Conservation (phyloP, 2,888 invertebrate genomes). For the Volucella inflata region DNA sequence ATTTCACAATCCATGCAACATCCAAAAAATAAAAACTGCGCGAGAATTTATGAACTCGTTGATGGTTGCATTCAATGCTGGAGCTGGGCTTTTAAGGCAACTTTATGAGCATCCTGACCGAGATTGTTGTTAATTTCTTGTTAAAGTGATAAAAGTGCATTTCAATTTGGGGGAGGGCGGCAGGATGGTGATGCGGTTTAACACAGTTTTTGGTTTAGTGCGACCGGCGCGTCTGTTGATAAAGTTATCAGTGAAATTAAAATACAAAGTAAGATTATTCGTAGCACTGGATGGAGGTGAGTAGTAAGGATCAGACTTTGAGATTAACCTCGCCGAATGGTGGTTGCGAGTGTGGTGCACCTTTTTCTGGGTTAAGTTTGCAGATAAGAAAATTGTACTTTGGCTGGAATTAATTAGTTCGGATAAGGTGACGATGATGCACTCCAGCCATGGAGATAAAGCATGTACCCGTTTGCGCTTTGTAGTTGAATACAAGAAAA, state of each 20-base stretch:
- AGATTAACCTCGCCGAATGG: conserved; percentile 1
- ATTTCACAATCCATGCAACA: conserved; percentile 56
- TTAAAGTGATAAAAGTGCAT: conserved; percentile 67
- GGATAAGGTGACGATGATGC: conserved; percentile 52
- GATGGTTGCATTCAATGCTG: conserved; percentile 1
- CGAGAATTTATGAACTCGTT: conserved; percentile 64
- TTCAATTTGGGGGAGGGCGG: conserved; percentile 44
- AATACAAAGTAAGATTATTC: conserved; percentile 51
- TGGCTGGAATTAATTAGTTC: conserved; percentile 55
- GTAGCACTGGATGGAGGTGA: background rate
- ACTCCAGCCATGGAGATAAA: conserved; percentile 8
- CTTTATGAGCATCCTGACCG: conserved; percentile 65
- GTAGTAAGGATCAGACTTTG: background rate
- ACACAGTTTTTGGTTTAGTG: conserved; percentile 60
- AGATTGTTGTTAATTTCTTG: conserved; percentile 73
- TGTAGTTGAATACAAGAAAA: background rate
- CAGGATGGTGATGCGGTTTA: conserved; percentile 6
- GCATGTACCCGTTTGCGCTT: background rate
- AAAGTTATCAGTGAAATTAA: conserved; percentile 67
- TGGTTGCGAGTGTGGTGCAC: background rate
- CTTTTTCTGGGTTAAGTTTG: conserved; percentile 16
- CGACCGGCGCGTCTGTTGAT: conserved; percentile 58
- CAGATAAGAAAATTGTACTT: conserved; percentile 56
- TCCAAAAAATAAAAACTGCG: conserved; percentile 26
- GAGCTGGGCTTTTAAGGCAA: conserved; percentile 48